Percentiles rank a stretch among this genome's conserved stretches.
Evolutionary conservation across 2,888 invertebrate species (phyloP).

Genomic region (Galerucella nymphaeae): DNA sequence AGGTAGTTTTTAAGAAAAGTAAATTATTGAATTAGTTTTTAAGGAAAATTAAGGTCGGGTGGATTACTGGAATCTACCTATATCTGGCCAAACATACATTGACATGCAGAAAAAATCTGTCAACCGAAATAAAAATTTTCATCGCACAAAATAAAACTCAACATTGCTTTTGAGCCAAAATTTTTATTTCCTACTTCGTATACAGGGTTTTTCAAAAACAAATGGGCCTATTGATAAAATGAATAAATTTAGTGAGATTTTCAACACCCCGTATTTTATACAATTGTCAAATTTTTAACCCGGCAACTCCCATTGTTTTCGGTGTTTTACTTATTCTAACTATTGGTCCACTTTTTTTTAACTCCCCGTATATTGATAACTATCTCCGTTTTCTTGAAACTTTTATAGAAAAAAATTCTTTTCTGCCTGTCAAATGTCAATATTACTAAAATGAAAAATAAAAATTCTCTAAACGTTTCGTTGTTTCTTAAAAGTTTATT

Average conservation of each 20-base stretch:
- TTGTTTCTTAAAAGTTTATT: slow-evolving; percentile 1
- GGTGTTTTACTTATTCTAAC: no score
- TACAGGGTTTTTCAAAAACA: no score
- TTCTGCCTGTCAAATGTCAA: slow-evolving; percentile 8
- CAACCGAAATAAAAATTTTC: no score
- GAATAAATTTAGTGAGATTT: no score
- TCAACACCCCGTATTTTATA: no score
- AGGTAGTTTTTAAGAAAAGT: slow-evolving; percentile 50
- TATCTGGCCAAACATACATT: slow-evolving; percentile 36
- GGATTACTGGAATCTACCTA: slow-evolving; percentile 20
- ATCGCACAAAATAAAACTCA: no score
- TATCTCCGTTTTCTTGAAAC: neutral
- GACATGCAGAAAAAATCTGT: slow-evolving; percentile 11
- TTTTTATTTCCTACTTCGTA: no score
- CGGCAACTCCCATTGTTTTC: no score
- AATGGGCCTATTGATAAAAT: no score
- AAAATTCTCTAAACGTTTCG: neutral
- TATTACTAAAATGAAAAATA: neutral
- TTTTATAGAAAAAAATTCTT: neutral
- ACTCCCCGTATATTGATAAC: neutral
- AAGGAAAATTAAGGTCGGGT: slow-evolving; percentile 47
- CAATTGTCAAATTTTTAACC: no score
- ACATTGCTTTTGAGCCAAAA: no score
- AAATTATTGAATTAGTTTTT: slow-evolving; percentile 55
- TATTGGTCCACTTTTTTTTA: no score